A percentile compares a stretch with the other conserved stretches of the same genome.
phyloP scores from a whole-genome alignment of 2,888 invertebrate genomes.

The Calameuta idolon region DNA sequence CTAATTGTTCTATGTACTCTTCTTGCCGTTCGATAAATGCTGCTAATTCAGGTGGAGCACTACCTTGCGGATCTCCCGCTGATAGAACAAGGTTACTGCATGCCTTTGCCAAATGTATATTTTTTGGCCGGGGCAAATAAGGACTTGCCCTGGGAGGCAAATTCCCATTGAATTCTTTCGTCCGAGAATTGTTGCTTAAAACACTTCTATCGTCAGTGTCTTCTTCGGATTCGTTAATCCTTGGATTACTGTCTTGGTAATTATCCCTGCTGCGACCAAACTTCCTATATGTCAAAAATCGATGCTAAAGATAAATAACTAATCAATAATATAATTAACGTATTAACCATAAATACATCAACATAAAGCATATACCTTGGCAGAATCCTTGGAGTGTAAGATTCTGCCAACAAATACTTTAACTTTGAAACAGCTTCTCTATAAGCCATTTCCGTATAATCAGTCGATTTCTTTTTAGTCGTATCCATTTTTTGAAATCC shows the following conservation, averaged over 20 bases:
- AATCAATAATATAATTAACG: not conserved
- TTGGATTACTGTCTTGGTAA: conserved; percentile 39
- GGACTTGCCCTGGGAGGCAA: conserved; percentile 26
- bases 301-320: not conserved
- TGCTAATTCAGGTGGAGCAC: conserved; percentile 75
- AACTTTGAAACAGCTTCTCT: conserved; percentile 86
- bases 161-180: conserved; percentile 38
- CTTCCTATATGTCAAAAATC: conserved; percentile 25
- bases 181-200: conserved; percentile 61
- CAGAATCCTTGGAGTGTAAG: conserved; percentile 73
- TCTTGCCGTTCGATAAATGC: conserved; percentile 88
- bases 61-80: conserved; percentile 41
- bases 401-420: conserved; percentile 81
- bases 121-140: conserved; percentile 33
- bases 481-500: conserved; percentile 67
- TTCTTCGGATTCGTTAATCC: conserved; percentile 68
- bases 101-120: conserved; percentile 33
- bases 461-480: conserved; percentile 74
- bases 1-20: conserved; percentile 87
- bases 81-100: conserved; percentile 41
- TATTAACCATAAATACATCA: not conserved
- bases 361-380: conserved; percentile 33
- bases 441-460: conserved; percentile 87
- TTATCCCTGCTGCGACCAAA: conserved; percentile 30
- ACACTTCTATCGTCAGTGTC: conserved; percentile 72